Base-by-base conservation (phyloP, 2,797 vertebrate species). In the Syngnathus rostellatus region DNA sequence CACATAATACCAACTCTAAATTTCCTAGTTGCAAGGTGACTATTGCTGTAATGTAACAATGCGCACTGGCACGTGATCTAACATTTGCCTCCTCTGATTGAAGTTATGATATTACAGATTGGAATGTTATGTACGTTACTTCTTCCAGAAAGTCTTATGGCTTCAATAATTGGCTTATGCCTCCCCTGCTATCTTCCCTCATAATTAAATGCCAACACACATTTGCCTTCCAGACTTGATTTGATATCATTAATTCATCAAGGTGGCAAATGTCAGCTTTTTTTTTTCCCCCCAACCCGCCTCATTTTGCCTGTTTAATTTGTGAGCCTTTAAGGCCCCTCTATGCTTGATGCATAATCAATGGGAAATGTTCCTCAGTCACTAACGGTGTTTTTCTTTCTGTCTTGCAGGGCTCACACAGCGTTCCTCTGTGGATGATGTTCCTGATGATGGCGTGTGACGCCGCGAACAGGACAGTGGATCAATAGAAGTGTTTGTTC, bases 151-250 rank as follows among this genome's bases (percentile, higher is more conserved):
- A 77, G 74, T 74, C 73, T 81, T 60, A 8, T 59, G 72, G 70
- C 61, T 83, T 84, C 85, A 78, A 85, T 85, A 85, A 88, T 85
- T 67, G 64, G 77, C 78, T 74, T 61, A 40, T 63, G 72, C 71
- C 75, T 83, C 78, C 76, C 66, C 67, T 64, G 70, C 81, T 80
- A 80, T 90, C 81, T 77, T 76, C 78, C 77, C 80, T 79, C 69
- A 80, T 88, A 90, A 91, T 88, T 89, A 90, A 92, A 88, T 85
- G 83, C 86, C 74, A 83, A 86, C 83, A 85, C 79, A 75, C 73
- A 82, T 83, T 91, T 85, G 84, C 86, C 83, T 84, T 77, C 73
- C 86, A 87, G 85, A 85, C 78, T 76, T 79, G 77, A 81, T 83
- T 85, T 85, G 70, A 73, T 84, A 85, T 86, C 66, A 89, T 88